Evolutionary conservation across 1,140 invertebrate genomes (phyloP), one percentile per base, ranked within the genome.

Genomic region (Microplitis demolitor): DNA sequence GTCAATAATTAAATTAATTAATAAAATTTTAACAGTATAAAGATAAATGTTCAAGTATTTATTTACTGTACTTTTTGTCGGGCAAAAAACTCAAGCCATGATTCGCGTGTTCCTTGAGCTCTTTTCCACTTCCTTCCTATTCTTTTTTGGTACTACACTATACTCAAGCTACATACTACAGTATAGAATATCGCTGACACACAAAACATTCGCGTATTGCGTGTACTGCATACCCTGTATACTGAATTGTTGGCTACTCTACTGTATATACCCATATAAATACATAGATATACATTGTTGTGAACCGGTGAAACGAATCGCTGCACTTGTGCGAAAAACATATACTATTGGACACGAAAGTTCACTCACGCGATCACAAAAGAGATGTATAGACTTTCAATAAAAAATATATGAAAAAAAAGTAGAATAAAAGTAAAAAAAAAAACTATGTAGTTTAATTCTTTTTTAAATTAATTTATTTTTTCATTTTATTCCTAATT

Each of bases 191-290:
- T 58, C n/a, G 3, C 53, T 31, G 24, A 58, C 56, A 24, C 24
- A 24, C 56, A 58, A 58, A 58, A 24, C 56, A 58, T 58, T 58
- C 56, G 16, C 56, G 56, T 58, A 58, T 58, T 58, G 56, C 56
- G 56, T 58, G 56, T 58, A 11, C 39, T 45, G 39, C 11, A 45
- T 45, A 45, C 39, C 11, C 39, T 45, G 39, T 45, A 45, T 45
- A 45, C 39, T 45, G 39, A 45, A 45, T 45, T 45, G 39, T 45
- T 45, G 11, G 39, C 39, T 45, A 45, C 39, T 45, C 39, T 45
- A 6, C 39, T 6, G 39, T 45, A 6, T 45, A 45, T 11, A 8
- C 0, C 11, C 11, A 3, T 45, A 45, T 45, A 45, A 11, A 45
- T 45, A 45, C 6, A 45, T 11, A 45, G 11, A 45, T 45, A 11